Evolutionary conservation across 2,888 invertebrate species (phyloP).

Genomic region (Xanthorhoe spadicearia): DNA sequence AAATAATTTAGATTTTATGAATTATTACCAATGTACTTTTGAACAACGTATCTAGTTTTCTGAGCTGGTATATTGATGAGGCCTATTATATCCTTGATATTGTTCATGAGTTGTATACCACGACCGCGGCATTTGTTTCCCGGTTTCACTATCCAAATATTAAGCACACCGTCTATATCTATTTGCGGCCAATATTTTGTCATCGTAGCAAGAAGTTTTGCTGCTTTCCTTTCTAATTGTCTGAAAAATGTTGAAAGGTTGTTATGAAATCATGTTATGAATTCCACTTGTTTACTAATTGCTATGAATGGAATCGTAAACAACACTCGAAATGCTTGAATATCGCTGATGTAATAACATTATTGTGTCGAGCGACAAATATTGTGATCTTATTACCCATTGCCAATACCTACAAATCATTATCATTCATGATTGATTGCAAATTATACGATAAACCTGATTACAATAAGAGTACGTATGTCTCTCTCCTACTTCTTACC

Average conservation of each 20-base stretch:
- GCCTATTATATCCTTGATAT: conserved; percentile 92
- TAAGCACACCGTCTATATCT: conserved; percentile 92
- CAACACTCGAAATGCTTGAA: conserved; percentile 36
- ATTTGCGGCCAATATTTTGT: conserved; percentile 92
- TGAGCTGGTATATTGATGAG: conserved; percentile 88
- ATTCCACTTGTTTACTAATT: conserved; percentile 27
- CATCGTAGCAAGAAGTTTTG: conserved; percentile 87
- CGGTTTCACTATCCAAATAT: conserved; percentile 98
- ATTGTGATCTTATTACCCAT: conserved; percentile 28
- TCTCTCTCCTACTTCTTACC: conserved; percentile 53
- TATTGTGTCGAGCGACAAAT: conserved; percentile 47
- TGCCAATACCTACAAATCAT: conserved; percentile 14
- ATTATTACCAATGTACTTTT: conserved; percentile 95
- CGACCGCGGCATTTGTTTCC: conserved; percentile 96
- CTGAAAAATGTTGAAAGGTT: conserved; percentile 53
- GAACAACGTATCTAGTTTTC: conserved; percentile 94
- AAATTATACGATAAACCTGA: conserved; percentile 32
- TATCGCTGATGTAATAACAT: conserved; percentile 36
- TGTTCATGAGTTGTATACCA: conserved; percentile 94
- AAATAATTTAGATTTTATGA: too few species aligned
- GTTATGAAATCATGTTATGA: conserved; percentile 16
- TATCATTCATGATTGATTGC: conserved; percentile 41
- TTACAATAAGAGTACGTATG: conserved; percentile 1
- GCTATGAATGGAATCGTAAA: conserved; percentile 29
- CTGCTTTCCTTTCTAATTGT: conserved; percentile 80